Evolutionary conservation across 2,888 invertebrate species (phyloP).

Genomic region (Altica lythri): DNA sequence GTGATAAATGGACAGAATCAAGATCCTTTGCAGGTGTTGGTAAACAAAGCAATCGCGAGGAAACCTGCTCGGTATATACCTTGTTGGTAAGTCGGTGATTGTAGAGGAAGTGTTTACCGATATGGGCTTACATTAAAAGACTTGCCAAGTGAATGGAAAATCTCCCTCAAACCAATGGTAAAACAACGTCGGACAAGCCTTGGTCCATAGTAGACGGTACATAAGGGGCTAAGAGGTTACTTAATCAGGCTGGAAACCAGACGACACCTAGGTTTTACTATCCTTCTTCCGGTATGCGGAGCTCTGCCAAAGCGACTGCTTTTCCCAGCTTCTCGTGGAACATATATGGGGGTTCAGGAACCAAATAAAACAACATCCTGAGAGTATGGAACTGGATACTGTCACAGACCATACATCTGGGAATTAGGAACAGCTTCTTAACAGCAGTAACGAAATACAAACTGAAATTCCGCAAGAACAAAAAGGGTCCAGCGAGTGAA

Average conservation of each 20-base stretch:
- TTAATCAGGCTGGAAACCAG: background rate
- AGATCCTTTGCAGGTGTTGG: too few species aligned
- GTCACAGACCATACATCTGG: background rate
- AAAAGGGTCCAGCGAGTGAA: too few species aligned
- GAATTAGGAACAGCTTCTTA: too few species aligned
- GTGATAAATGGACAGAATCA: too few species aligned
- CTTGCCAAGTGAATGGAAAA: too few species aligned
- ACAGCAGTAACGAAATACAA: too few species aligned
- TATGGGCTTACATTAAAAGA: background rate
- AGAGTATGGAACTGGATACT: background rate
- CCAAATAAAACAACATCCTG: background rate
- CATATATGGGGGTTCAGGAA: background rate
- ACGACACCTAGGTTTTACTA: background rate
- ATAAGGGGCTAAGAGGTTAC: background rate
- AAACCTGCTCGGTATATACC: background rate
- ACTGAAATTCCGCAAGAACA: too few species aligned
- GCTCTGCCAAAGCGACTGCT: background rate
- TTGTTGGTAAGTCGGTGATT: background rate
- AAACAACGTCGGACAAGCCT: background rate
- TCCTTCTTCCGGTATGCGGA: background rate
- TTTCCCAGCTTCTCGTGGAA: background rate
- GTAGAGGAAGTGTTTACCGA: background rate
- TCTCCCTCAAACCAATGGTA: background rate
- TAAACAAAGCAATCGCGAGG: background rate
- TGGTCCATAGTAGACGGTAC: background rate